Evolutionary conservation across 35 echinoderm and acorn worm genomes (phyloP), one percentile per base, ranked within the genome.

Genomic region (Eucidaris tribuloides): DNA sequence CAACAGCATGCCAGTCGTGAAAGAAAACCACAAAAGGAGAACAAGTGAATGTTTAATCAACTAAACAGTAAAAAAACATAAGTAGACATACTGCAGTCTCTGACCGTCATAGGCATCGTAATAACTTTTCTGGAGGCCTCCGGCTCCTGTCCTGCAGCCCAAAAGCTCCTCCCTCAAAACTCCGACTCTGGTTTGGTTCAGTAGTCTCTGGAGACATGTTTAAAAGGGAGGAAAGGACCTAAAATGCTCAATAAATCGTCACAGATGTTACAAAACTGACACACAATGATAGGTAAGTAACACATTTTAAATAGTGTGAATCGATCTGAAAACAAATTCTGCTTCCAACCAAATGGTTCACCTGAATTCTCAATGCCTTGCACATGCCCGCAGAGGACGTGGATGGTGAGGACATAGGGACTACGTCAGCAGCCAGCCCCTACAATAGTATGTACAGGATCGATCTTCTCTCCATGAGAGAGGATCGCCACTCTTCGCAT

Each of bases 391-490:
- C 2, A 92, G 43, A 5, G 90, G 87, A 40, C 90, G 54, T 1
- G 90, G 90, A 92, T 92, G 34, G 84, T 92, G 23, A 92, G 65
- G 44, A 92, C 82, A 48, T 92, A 92, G 0, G 71, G 78, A 22
- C 78, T 79, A 44, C 84, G 5, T 87, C 90, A 25, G 90, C 90
- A 17, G 81, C 84, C 19, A 44, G 19, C 60, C 90, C 83, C 68
- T 92, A 83, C 87, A 92, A 92, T n/a, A n/a, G n/a, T 65, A 87
- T 92, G 43, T 87, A 92, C 65, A 92, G 68, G 40, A 87, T 84
- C 5, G 87, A 42, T 40, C 44, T 74, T n/a, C 44, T 74, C 68
- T 74, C 68, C 68, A 74, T 38, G 37, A 74, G 68, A 44, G 68
- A 74, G 14, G 68, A 74, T 44, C 68, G 14, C 68, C 68, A 74